Evolutionary conservation across 1,140 invertebrate genomes (phyloP).

Genomic region (Penaeus vannamei): DNA sequence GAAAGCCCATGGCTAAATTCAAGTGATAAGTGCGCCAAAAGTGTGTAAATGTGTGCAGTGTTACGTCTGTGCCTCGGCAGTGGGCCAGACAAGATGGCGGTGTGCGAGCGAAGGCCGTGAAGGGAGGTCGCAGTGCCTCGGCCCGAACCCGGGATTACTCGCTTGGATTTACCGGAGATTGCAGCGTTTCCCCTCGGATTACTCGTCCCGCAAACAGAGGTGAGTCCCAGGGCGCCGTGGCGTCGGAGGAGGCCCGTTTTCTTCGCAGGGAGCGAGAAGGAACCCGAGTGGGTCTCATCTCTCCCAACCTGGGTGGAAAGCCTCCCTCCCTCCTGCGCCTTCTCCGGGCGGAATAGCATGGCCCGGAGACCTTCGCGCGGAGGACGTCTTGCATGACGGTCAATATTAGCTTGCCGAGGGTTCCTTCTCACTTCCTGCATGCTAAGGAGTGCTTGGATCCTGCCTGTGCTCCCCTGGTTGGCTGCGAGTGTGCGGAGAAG

Average conservation of each 20-base stretch:
- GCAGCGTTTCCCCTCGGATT: slow-evolving; percentile 16
- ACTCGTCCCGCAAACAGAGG: slow-evolving; percentile 44
- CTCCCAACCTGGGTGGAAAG: background rate
- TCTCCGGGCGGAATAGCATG: too few relatives aligned
- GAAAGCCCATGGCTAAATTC: slow-evolving; percentile 45
- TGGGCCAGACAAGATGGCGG: slow-evolving; percentile 64
- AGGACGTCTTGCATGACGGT: too few relatives aligned
- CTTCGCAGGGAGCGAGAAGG: too few relatives aligned
- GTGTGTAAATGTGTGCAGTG: slow-evolving; percentile 55
- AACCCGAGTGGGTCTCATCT: too few relatives aligned
- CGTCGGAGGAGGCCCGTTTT: background rate
- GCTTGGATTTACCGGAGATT: slow-evolving; percentile 39
- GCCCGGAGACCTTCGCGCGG: too few relatives aligned
- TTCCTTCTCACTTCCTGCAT: too few relatives aligned
- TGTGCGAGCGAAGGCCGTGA: slow-evolving; percentile 61
- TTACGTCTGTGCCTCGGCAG: slow-evolving; percentile 51
- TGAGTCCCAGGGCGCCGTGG: background rate
- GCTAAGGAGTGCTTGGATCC: too few relatives aligned
- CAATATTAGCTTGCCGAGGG: too few relatives aligned
- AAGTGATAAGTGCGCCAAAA: slow-evolving; percentile 52
- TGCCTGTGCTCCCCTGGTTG: too few relatives aligned
- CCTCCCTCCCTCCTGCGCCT: too few relatives aligned
- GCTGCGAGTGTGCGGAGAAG: too few relatives aligned
- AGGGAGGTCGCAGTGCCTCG: slow-evolving; percentile 53
- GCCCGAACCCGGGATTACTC: slow-evolving; percentile 52